phyloP scores from a whole-genome alignment of 2,888 invertebrate species.

The Seira sanloemensis region DNA sequence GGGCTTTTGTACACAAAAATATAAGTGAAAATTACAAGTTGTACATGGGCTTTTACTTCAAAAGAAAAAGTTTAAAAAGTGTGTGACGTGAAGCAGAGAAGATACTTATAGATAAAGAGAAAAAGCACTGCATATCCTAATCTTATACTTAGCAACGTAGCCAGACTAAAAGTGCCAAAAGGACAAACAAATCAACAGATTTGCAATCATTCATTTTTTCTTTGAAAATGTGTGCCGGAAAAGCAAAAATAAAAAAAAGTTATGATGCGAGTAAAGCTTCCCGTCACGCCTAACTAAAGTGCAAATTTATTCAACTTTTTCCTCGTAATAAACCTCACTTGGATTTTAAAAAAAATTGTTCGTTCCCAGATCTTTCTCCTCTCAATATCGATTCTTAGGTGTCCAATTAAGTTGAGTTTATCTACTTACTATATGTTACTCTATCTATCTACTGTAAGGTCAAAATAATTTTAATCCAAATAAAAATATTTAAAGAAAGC shows the following conservation, averaged over 20 bases:
- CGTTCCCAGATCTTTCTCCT: too few relatives aligned
- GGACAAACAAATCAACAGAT: neutral
- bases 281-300: too few relatives aligned
- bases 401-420: too few relatives aligned
- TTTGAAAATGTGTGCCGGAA: neutral
- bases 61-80: constrained; percentile 11
- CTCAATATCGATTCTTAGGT: too few relatives aligned
- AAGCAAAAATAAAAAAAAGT: neutral
- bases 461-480: too few relatives aligned
- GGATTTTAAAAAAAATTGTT: too few relatives aligned
- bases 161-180: too few relatives aligned
- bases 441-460: too few relatives aligned
- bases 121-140: neutral
- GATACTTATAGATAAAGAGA: neutral
- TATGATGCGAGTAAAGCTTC: neutral
- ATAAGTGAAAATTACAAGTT: constrained; percentile 45
- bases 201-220: neutral
- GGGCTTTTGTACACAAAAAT: constrained; percentile 7
- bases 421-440: too few relatives aligned
- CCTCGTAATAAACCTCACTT: too few relatives aligned
- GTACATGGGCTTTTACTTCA: constrained; percentile 31
- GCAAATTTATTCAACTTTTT: too few relatives aligned
- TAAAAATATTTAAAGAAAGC: too few relatives aligned
- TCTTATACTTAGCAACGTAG: neutral
- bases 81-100: neutral